Conservation (phyloP, 2,888 invertebrate species). For the Nemurella pictetii region DNA sequence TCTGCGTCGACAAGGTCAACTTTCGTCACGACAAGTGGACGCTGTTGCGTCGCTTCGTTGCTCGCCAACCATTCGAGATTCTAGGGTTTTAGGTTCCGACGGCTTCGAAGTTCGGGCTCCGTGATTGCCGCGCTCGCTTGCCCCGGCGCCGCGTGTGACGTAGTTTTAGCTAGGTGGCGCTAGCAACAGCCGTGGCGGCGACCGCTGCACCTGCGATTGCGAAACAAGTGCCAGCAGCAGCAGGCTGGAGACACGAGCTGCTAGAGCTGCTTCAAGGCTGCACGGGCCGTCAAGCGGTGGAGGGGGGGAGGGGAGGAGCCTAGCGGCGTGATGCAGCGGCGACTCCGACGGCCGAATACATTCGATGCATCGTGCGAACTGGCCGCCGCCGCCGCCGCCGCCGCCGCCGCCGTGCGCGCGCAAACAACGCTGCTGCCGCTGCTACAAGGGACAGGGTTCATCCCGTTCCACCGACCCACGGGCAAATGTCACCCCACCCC, state of each 20-base stretch:
- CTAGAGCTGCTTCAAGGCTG: constrained; percentile 8
- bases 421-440: not conserved
- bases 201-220: not conserved
- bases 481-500: not conserved
- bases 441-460: not conserved
- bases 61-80: too few relatives aligned
- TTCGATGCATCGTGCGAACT: not conserved
- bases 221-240: not conserved
- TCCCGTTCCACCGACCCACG: not conserved
- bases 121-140: not conserved
- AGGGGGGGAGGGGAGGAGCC: not conserved
- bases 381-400: not conserved
- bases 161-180: constrained; percentile 31
- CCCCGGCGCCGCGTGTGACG: not conserved
- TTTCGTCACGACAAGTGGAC: too few relatives aligned
- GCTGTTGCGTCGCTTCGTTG: too few relatives aligned
- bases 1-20: not conserved
- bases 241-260: not conserved
- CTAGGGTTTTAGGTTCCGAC: too few relatives aligned
- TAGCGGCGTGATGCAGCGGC: too few relatives aligned
- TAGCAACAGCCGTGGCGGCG: not conserved
- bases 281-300: not conserved
- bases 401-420: not conserved
- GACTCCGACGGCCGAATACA: too few relatives aligned
- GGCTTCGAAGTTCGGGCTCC: not conserved